phyloP scores from a whole-genome alignment of 64 coral and sea anemone genomes.

The Pocillopora damicornis region DNA sequence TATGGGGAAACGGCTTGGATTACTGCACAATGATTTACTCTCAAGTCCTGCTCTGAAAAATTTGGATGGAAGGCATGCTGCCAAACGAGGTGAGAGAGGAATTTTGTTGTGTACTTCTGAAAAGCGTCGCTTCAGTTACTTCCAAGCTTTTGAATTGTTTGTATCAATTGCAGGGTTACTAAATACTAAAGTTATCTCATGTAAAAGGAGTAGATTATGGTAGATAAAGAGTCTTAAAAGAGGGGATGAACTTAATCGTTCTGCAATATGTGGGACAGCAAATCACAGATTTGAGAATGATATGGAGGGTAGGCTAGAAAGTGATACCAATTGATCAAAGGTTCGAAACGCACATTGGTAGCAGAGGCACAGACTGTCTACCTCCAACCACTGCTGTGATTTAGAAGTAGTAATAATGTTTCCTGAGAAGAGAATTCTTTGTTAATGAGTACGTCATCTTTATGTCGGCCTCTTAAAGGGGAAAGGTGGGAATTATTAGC shows the following conservation, averaged over 20 bases:
- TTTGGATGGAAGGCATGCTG: conserved; percentile 15
- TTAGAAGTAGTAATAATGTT: not conserved
- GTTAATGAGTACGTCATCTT: not conserved
- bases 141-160: not conserved
- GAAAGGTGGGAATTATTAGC: not conserved
- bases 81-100: conserved; percentile 48
- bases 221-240: not conserved
- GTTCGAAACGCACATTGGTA: not conserved
- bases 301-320: not conserved
- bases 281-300: not conserved
- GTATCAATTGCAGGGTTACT: not conserved
- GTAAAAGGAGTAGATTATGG: not conserved
- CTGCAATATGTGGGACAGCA: not conserved
- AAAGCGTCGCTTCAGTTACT: not conserved
- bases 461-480: not conserved
- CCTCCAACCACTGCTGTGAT: not conserved
- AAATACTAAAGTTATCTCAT: not conserved
- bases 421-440: not conserved
- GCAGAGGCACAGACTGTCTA: not conserved
- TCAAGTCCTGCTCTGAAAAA: conserved; percentile 53
- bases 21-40: conserved; percentile 50
- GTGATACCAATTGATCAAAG: not conserved
- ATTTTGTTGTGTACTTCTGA: not conserved
- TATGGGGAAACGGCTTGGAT: conserved; percentile 42
- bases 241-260: not conserved